A percentile compares a stretch with the other conserved stretches of the same genome.
Conservation (phyloP, 2,888 invertebrate species). For the Drosophila tripunctata region DNA sequence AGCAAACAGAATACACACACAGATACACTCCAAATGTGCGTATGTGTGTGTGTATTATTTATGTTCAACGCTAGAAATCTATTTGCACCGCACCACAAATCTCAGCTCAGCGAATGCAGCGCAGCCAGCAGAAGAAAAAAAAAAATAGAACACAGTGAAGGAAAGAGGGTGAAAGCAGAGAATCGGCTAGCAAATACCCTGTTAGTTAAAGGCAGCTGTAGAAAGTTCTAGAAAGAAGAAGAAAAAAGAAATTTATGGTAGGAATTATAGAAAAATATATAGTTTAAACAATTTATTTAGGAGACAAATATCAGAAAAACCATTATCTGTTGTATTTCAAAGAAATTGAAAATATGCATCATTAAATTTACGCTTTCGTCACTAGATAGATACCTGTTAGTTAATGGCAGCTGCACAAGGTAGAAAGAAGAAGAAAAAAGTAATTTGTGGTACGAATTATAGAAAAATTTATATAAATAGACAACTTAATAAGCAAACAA, state of each 20-base stretch:
- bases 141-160: constrained; percentile 14
- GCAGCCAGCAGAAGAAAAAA: constrained; percentile 36
- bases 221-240: not conserved
- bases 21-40: constrained; percentile 14
- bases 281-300: too few relatives aligned
- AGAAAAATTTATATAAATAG: too few relatives aligned
- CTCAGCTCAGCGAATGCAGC: constrained; percentile 76
- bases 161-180: not conserved
- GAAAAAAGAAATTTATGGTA: not conserved
- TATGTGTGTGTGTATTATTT: constrained; percentile 79
- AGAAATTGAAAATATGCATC: too few relatives aligned
- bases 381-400: too few relatives aligned
- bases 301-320: too few relatives aligned
- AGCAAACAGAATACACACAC: constrained; percentile 30
- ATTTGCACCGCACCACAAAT: constrained; percentile 83
- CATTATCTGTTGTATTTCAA: too few relatives aligned
- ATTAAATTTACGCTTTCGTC: too few relatives aligned
- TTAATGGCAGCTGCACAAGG: too few relatives aligned
- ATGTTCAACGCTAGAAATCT: constrained; percentile 82
- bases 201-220: too few relatives aligned
- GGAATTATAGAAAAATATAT: not conserved
- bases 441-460: too few relatives aligned
- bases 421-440: too few relatives aligned
- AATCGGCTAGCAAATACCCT: not conserved
- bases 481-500: too few relatives aligned